A percentile compares a stretch with the other conserved stretches of the same genome.
These are phyloP conservation scores for Neoitamus cyanurus DNA, from an alignment of 2,888 invertebrate genomes.

Conservation along the genomic window DNA sequence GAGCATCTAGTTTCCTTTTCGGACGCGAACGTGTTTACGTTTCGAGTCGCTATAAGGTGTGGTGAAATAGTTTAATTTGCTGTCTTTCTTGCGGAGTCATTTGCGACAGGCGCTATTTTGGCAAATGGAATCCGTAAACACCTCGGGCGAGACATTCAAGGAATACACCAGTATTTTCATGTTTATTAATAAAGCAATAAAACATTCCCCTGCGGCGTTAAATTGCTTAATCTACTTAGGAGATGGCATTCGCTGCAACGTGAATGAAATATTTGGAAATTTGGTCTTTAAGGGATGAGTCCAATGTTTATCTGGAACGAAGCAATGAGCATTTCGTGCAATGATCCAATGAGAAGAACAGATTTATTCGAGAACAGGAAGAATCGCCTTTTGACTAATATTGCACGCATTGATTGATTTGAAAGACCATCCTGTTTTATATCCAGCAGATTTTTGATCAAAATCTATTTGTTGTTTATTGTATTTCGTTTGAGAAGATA, in stretches of 20 bases:
- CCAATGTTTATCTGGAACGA: not conserved
- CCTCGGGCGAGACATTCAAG: not conserved
- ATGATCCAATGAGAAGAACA: not conserved
- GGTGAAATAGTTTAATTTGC: not conserved
- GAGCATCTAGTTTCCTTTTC: not conserved
- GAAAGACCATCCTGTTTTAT: too few relatives aligned
- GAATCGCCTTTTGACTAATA: too few relatives aligned
- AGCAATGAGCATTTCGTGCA: not conserved
- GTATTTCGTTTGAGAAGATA: too few relatives aligned
- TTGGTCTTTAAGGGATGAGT: not conserved
- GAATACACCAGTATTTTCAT: not conserved
- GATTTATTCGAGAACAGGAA: too few relatives aligned
- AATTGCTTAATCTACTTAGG: not conserved
- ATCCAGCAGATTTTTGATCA: too few relatives aligned
- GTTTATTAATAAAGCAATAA: not conserved
- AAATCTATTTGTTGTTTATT: too few relatives aligned
- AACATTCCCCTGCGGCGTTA: not conserved
- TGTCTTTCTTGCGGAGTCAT: not conserved
- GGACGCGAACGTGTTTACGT: not conserved
- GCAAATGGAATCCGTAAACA: not conserved
- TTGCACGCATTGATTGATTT: too few relatives aligned
- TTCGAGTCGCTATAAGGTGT: not conserved
- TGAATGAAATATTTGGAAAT: not conserved
- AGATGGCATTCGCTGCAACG: not conserved
- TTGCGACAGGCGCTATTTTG: not conserved